Evolutionary conservation across 1,140 invertebrate genomes (phyloP).

Genomic region (Dinoponera quadriceps): DNA sequence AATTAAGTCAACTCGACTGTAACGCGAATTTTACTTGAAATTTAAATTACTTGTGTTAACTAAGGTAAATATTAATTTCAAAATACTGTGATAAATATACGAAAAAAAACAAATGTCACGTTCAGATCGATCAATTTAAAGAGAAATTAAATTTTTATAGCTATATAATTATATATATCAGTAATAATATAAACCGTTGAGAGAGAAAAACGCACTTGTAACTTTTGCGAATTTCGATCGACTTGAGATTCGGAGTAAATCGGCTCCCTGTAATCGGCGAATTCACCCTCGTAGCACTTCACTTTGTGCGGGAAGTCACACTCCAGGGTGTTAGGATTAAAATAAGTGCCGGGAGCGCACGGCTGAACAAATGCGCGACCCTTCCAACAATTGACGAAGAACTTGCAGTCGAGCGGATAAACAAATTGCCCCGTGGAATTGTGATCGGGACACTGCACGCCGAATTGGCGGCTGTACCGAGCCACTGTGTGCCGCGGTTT

Average conservation of each 20-base stretch:
- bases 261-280: slow-evolving; percentile 40
- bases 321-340: slow-evolving; percentile 87
- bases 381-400: slow-evolving; percentile 90
- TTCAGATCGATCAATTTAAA: slow-evolving; percentile 10
- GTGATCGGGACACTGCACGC: slow-evolving; percentile 84
- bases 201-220: slow-evolving; percentile 49
- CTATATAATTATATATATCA: background rate
- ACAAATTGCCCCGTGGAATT: slow-evolving; percentile 87
- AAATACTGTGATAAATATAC: background rate
- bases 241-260: background rate
- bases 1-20: background rate
- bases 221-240: background rate
- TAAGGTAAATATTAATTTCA: background rate
- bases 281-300: slow-evolving; percentile 84
- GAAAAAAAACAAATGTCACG: background rate
- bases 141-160: background rate
- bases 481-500: slow-evolving; percentile 70
- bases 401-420: slow-evolving; percentile 88
- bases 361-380: slow-evolving; percentile 87
- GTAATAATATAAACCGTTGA: background rate
- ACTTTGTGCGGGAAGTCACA: slow-evolving; percentile 90
- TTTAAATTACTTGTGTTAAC: no score
- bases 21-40: no score
- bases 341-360: slow-evolving; percentile 89
- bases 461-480: slow-evolving; percentile 69